Conservation (phyloP, 64 coral and sea anemone species). For the Montipora cactus region DNA sequence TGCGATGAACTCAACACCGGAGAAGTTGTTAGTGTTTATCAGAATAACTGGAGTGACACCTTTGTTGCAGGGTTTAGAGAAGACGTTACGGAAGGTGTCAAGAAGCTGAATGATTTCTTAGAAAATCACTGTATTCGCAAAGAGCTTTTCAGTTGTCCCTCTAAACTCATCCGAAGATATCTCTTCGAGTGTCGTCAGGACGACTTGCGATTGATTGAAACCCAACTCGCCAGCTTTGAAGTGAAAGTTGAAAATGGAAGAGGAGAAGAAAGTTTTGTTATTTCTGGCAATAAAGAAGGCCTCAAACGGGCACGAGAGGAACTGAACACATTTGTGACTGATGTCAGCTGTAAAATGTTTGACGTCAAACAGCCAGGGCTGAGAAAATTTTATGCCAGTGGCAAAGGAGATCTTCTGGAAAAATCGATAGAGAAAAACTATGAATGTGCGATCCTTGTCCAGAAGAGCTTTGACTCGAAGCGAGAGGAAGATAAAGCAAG, state of each 20-base stretch:
- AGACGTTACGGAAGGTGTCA: slow-evolving; percentile 45
- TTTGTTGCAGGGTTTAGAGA: slow-evolving; percentile 58
- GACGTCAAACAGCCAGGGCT: slow-evolving; percentile 50
- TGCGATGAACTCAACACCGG: slow-evolving; percentile 9
- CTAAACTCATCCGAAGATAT: slow-evolving; percentile 20
- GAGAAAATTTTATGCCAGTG: slow-evolving; percentile 17
- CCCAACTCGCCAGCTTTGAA: background rate
- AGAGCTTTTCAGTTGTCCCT: slow-evolving; percentile 13
- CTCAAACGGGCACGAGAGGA: background rate
- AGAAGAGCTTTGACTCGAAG: background rate
- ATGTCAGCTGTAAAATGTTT: background rate
- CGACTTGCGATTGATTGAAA: slow-evolving; percentile 46
- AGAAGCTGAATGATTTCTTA: slow-evolving; percentile 22
- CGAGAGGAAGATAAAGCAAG: background rate
- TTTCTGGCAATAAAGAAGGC: slow-evolving; percentile 60
- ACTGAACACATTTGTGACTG: background rate
- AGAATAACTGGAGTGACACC: slow-evolving; percentile 46
- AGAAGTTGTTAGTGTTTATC: slow-evolving; percentile 14
- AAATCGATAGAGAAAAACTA: slow-evolving; percentile 54
- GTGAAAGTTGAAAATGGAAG: slow-evolving; percentile 35
- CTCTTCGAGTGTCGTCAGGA: slow-evolving; percentile 12
- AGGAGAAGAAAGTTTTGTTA: slow-evolving; percentile 8
- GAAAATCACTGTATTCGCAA: slow-evolving; percentile 45
- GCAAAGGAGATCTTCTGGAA: slow-evolving; percentile 24
- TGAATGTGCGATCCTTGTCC: slow-evolving; percentile 12